Percentiles rank a stretch among this genome's conserved stretches.
Evolutionary conservation across 2,797 vertebrate genomes (phyloP).

Genomic region (Pseudomugil gertrudae): DNA sequence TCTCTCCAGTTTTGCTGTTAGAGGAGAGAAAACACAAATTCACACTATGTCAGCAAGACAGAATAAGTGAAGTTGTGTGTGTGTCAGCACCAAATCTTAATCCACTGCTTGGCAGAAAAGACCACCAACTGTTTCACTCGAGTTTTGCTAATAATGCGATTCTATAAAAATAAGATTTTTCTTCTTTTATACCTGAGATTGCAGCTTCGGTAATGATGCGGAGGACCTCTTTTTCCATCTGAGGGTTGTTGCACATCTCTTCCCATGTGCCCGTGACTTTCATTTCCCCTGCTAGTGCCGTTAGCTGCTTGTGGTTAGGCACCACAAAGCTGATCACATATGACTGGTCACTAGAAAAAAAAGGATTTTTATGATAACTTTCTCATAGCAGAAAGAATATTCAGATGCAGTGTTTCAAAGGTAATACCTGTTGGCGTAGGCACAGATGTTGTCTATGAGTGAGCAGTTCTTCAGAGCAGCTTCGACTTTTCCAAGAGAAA

Average conservation of each 20-base stretch:
- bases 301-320: conserved; percentile 94
- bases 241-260: conserved; percentile 90
- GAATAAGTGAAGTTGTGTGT: conserved; percentile 6
- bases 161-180: neutral
- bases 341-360: conserved; percentile 88
- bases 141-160: neutral
- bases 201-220: conserved; percentile 91
- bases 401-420: neutral
- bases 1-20: conserved; percentile 90
- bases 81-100: conserved; percentile 7
- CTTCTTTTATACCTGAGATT: conserved; percentile 80
- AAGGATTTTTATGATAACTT: neutral
- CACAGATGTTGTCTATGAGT: conserved; percentile 96
- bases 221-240: conserved; percentile 92
- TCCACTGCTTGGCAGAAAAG: neutral
- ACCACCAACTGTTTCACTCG: neutral
- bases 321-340: conserved; percentile 97
- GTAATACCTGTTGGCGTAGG: conserved; percentile 93
- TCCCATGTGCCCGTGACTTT: conserved; percentile 88
- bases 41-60: conserved; percentile 37
- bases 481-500: conserved; percentile 98
- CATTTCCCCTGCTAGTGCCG: conserved; percentile 85
- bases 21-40: conserved; percentile 3
- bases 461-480: conserved; percentile 94
- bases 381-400: neutral